Percentiles rank a stretch among this genome's conserved stretches.
These are phyloP conservation scores for Pediacus dermestoides DNA, from an alignment of 2,888 invertebrate genomes.

Conservation along the genomic window DNA sequence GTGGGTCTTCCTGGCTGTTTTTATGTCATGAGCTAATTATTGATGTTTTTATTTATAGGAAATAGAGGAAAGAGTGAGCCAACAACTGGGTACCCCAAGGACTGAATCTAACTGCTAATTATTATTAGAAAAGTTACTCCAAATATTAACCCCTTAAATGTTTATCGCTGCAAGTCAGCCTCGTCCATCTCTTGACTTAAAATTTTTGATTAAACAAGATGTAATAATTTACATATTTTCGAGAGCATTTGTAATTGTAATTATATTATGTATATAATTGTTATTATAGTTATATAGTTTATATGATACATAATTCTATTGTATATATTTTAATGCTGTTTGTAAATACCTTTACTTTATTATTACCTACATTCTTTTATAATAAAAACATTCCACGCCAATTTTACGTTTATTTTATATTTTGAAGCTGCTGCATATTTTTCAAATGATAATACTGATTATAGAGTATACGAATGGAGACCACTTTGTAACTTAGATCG, in stretches of 20 bases:
- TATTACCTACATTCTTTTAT: slow-evolving; percentile 30
- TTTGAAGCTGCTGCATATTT: no score
- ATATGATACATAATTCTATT: slow-evolving; percentile 46
- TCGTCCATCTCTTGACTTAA: slow-evolving; percentile 41
- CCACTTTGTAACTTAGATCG: no score
- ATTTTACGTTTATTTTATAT: neutral
- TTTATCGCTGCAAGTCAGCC: slow-evolving; percentile 39
- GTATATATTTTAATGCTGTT: slow-evolving; percentile 32
- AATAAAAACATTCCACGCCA: slow-evolving; percentile 25
- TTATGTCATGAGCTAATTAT: slow-evolving; percentile 1
- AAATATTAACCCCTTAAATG: slow-evolving; percentile 17
- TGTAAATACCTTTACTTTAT: no score
- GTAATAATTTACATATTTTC: slow-evolving; percentile 34
- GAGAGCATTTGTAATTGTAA: slow-evolving; percentile 35
- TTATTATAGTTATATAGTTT: slow-evolving; percentile 50
- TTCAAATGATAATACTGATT: no score
- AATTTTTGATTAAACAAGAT: slow-evolving; percentile 21
- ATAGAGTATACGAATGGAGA: no score
- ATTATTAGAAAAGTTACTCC: slow-evolving; percentile 4
- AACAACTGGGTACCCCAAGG: slow-evolving; percentile 49
- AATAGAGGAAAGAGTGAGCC: slow-evolving; percentile 51
- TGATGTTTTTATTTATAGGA: slow-evolving; percentile 39
- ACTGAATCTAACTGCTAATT: slow-evolving; percentile 46
- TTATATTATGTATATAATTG: slow-evolving; percentile 39
- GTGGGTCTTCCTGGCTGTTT: neutral